Evolutionary conservation across 2,888 invertebrate species (phyloP), one percentile per base, ranked within the genome.

Genomic region (Drosophila recens): DNA sequence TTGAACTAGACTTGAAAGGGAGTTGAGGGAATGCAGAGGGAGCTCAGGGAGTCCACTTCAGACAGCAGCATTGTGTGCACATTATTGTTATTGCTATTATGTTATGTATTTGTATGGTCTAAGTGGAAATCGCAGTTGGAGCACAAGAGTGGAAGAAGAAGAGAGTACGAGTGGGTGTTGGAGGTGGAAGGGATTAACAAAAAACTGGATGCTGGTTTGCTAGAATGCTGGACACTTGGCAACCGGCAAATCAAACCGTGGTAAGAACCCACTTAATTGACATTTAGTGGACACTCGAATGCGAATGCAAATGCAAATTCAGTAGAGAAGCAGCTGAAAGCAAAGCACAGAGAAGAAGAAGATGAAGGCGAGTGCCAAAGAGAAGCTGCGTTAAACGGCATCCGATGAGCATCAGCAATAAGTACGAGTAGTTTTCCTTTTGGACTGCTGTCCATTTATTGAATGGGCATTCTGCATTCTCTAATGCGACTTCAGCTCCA

Each of bases 271-370:
- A 91, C 79, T 90, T 90, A 91, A 91, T 90, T 90, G 90, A 90
- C 90, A 90, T 91, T 90, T 90, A 89, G 91, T 91, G 90, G 90
- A 90, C 90, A 90, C 87, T 87, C 89, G 77, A 89, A 79, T 70
- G 67, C 66, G 59, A 83, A 62, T 83, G 71, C 75, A 77, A 78
- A 87, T 83, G 70, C 72, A 40, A 61, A 61, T 61, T 20, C 51
- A 33, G 13, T 64, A 36, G 53, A 68, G 52, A 59, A 48, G 57
- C 64, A 36, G 51, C 51, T 27, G 27, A 27, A 5, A 27, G 27
- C 27, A 27, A 27, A 27, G 27, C 23, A 23, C 4, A 3, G 23
- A 23, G 23, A 51, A 62, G 1, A 8, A 30, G 30, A 30, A 27
- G 48, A 30, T 23, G 48, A 17, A 17, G 17, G 48, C 72, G 63